These are phyloP conservation scores for Elephas maximus DNA, from an alignment of 2,113 vertebrate genomes.

Conservation along the genomic window DNA sequence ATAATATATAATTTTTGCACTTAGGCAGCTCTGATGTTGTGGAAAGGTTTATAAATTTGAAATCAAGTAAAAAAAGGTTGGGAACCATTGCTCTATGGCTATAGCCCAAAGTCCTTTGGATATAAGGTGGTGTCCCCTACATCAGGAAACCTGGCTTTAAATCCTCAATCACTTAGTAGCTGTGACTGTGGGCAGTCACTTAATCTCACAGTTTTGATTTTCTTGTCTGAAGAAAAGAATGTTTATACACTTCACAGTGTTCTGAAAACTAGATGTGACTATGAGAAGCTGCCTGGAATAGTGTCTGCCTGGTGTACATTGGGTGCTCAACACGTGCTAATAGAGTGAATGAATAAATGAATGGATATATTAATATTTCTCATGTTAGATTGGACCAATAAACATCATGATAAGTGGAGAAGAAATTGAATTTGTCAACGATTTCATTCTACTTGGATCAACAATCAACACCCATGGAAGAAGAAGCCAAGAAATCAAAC, in stretches of 20 bases:
- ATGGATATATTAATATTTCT: neutral
- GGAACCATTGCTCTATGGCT: neutral
- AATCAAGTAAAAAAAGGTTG: neutral
- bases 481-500: neutral
- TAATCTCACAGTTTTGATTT: conserved; percentile 27
- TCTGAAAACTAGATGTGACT: neutral
- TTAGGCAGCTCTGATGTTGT: neutral
- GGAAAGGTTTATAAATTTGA: neutral
- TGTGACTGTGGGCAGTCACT: neutral
- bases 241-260: neutral
- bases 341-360: neutral
- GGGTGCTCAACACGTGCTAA: neutral
- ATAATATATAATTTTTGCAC: conserved; percentile 14
- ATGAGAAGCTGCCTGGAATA: neutral
- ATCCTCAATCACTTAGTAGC: neutral
- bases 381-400: neutral
- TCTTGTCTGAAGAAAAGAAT: neutral
- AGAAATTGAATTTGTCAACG: neutral
- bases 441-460: neutral
- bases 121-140: neutral
- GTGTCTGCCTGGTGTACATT: neutral
- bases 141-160: neutral
- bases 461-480: neutral
- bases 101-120: neutral
- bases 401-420: neutral